These are phyloP conservation scores for Carcina quercana DNA, from an alignment of 2,888 invertebrate species.

Conservation along the genomic window DNA sequence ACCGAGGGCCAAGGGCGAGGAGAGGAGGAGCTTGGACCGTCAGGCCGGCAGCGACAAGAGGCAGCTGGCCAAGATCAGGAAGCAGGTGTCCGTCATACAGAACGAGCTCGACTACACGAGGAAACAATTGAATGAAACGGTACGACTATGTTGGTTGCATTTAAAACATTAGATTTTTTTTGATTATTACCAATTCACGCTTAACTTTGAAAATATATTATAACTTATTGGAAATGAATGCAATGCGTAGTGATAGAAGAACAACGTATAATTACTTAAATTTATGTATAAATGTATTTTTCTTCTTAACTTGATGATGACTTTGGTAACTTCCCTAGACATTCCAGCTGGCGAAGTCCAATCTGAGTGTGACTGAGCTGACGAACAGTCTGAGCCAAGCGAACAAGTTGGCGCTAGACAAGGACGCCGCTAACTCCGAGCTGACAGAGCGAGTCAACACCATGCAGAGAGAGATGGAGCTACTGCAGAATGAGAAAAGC, in stretches of 20 bases:
- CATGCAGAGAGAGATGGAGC: constrained; percentile 28
- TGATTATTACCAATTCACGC: no score
- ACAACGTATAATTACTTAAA: not conserved
- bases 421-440: constrained; percentile 37
- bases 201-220: no score
- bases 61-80: constrained; percentile 70
- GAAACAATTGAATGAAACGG: constrained; percentile 67
- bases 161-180: constrained; percentile 1
- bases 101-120: constrained; percentile 62
- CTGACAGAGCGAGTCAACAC: no score
- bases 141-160: no score
- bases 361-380: constrained; percentile 62
- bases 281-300: not conserved
- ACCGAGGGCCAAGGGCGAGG: constrained; percentile 72
- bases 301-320: not conserved
- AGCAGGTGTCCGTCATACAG: constrained; percentile 56
- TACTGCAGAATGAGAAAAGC: constrained; percentile 37
- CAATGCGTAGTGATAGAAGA: no score
- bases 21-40: constrained; percentile 54
- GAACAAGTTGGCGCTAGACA: constrained; percentile 46
- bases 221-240: no score
- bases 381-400: constrained; percentile 66
- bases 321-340: constrained; percentile 46
- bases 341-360: constrained; percentile 65
- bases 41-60: constrained; percentile 74